phyloP scores from a whole-genome alignment of 2,888 invertebrate species.

The Tortrix viridana region DNA sequence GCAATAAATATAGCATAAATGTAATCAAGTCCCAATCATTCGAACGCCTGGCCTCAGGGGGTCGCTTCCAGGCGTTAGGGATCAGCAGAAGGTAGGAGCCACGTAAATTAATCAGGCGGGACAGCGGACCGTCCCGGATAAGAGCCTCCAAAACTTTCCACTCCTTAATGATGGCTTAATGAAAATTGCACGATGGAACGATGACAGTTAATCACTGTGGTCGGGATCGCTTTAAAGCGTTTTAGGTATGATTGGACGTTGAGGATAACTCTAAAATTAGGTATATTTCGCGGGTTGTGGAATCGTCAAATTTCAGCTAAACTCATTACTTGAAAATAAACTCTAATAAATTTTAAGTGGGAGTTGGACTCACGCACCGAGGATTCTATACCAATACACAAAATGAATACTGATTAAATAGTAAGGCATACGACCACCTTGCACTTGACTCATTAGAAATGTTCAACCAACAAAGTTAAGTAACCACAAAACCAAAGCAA shows the following conservation, averaged over 20 bases:
- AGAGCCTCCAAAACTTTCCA: slow-evolving; percentile 66
- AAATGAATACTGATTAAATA: no score
- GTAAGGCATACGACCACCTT: no score
- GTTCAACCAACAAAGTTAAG: no score
- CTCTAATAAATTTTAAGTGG: no score
- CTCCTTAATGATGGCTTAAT: slow-evolving; percentile 70
- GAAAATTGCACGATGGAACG: slow-evolving; percentile 63
- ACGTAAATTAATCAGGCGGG: slow-evolving; percentile 69
- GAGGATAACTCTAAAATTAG: not conserved
- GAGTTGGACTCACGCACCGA: no score
- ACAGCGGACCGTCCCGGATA: slow-evolving; percentile 60
- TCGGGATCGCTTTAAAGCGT: slow-evolving; percentile 41
- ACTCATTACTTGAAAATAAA: no score
- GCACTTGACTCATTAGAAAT: no score
- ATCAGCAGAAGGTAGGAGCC: slow-evolving; percentile 41
- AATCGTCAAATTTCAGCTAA: no score
- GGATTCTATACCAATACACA: no score
- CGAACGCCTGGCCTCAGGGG: not conserved
- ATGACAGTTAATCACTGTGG: slow-evolving; percentile 57
- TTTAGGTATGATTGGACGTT: slow-evolving; percentile 25
- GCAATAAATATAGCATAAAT: no score
- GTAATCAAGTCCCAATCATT: no score
- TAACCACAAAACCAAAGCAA: no score
- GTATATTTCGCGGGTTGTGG: not conserved
- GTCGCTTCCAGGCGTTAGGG: slow-evolving; percentile 36